Evolutionary conservation across 2,113 vertebrate genomes (phyloP), one percentile per base, ranked within the genome.

Genomic region (Eretmochelys imbricata): DNA sequence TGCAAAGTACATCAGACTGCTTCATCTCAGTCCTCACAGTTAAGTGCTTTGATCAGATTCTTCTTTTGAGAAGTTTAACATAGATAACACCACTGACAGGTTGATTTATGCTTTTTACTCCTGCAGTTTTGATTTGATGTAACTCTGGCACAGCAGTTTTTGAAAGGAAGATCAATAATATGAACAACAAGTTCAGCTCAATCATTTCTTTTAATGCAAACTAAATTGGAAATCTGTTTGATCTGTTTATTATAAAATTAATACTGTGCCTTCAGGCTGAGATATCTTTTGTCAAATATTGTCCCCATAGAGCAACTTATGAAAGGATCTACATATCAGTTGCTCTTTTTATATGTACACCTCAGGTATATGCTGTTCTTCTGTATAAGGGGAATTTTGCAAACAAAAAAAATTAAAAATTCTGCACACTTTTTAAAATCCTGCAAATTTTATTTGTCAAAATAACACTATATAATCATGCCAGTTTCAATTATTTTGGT

Each of bases 31-130:
- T 89, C 95, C 93, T 78, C 89, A 91, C 79, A 50, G 82, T 13
- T 69, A 19, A 57, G 82, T 85, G 78, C 55, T 98, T 96, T 95
- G 93, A 98, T 96, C 88, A 82, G 31, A 48, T 14, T 19, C 2
- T 4, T 84, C 54, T 3, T 48, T 72, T 90, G 85, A 90, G 90
- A 87, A 94, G 53, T 62, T 81, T 85, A 53, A 59, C 3, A 0
- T 11, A 51, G 11, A 38, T 88, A 94, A 75, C 14, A 10, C 46
- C 53, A 51, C 48, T 89, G 82, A 35, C 12, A 59, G 42, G 79
- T 88, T 89, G 93, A 94, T 80, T 51, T 50, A 46, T 51, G 27
- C 0, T 1, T 42, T 91, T 95, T 69, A 93, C 5, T 88, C 46
- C 80, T 87, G 42, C 46, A 27, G 62, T 84, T 96, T 95, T 88